These are phyloP conservation scores for Bradysia coprophila DNA, from an alignment of 1,140 invertebrate genomes.

Conservation along the genomic window DNA sequence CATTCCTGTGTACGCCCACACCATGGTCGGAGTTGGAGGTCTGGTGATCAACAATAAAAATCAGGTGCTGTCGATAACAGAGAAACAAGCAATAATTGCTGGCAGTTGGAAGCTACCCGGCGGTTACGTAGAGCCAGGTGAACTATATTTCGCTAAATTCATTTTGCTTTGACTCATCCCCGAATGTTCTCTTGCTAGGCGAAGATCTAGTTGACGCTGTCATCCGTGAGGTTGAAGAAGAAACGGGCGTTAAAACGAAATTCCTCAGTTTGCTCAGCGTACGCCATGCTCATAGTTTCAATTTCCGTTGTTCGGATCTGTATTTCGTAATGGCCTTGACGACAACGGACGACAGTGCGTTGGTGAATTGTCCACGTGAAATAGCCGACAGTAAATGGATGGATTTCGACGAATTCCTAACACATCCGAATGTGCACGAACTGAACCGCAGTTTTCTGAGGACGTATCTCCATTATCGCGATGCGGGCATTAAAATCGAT, in stretches of 20 bases:
- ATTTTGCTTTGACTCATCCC: slow-evolving; percentile 1
- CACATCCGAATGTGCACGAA: slow-evolving; percentile 50
- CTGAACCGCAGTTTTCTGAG: slow-evolving; percentile 46
- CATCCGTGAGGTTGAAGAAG: slow-evolving; percentile 71
- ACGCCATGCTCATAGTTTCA: slow-evolving; percentile 47
- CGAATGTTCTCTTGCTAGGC: slow-evolving; percentile 30
- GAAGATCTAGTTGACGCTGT: slow-evolving; percentile 65
- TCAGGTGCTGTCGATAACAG: slow-evolving; percentile 61
- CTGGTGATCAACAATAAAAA: slow-evolving; percentile 59
- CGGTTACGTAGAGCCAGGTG: slow-evolving; percentile 73
- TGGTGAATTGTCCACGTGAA: slow-evolving; percentile 46
- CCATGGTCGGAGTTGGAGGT: slow-evolving; percentile 72
- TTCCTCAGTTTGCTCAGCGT: slow-evolving; percentile 61
- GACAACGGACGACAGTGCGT: slow-evolving; percentile 21
- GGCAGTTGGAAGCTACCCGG: slow-evolving; percentile 78
- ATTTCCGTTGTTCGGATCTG: slow-evolving; percentile 67
- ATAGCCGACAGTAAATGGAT: slow-evolving; percentile 66
- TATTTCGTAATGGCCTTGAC: slow-evolving; percentile 58
- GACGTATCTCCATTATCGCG: background rate
- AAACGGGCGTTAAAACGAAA: slow-evolving; percentile 60
- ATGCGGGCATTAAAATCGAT: background rate
- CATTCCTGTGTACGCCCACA: slow-evolving; percentile 67
- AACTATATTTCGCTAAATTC: slow-evolving; percentile 2
- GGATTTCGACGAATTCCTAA: slow-evolving; percentile 51
- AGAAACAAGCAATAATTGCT: slow-evolving; percentile 42